phyloP scores from a whole-genome alignment of 2,888 invertebrate genomes.

The Sipha maydis region DNA sequence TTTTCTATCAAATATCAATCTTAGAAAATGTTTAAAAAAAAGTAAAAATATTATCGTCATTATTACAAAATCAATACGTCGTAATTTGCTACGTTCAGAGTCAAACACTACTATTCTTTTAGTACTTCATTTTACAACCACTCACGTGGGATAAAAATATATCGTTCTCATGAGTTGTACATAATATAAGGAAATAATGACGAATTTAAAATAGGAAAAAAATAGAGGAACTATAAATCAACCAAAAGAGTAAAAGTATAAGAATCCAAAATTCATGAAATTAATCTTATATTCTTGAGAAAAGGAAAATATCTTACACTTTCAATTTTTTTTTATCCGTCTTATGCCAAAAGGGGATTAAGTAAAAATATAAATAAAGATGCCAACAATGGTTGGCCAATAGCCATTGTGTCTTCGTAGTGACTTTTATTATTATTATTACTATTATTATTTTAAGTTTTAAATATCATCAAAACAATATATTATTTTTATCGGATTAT shows the following conservation, averaged over 20 bases:
- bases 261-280: background rate
- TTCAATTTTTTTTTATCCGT: slow-evolving; percentile 17
- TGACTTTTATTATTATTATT: background rate
- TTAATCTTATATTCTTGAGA: background rate
- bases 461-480: background rate
- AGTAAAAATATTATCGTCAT: no score
- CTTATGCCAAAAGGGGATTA: background rate
- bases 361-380: background rate
- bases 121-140: background rate
- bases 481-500: slow-evolving; percentile 2
- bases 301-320: background rate
- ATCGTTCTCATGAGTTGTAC: background rate
- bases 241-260: background rate
- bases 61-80: no score
- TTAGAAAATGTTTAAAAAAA: no score
- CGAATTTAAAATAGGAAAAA: background rate
- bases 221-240: background rate
- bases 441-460: background rate
- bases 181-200: background rate
- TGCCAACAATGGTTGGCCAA: background rate
- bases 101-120: no score
- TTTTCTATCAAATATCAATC: no score
- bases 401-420: background rate
- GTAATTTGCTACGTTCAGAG: no score
- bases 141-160: background rate